Percentiles rank a stretch among this genome's conserved stretches.
These are phyloP conservation scores for Trachurus trachurus DNA, from an alignment of 2,797 vertebrate genomes.

Conservation along the genomic window DNA sequence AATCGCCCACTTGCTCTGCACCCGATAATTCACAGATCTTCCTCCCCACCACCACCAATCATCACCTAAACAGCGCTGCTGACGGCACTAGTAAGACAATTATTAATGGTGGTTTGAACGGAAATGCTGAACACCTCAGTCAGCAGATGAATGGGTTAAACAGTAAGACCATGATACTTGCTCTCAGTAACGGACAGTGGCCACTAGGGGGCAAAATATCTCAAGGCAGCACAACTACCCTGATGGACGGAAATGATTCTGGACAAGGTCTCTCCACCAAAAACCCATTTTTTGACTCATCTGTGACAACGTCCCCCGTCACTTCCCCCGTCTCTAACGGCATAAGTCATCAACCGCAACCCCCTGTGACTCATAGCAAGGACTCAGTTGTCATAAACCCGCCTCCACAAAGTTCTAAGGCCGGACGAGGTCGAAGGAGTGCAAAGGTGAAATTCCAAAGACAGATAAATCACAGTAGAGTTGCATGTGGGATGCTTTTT, in stretches of 20 bases:
- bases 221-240: constrained; percentile 81
- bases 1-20: constrained; percentile 78
- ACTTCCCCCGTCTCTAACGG: constrained; percentile 83
- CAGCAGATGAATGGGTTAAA: constrained; percentile 91
- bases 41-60: constrained; percentile 68
- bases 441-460: constrained; percentile 91
- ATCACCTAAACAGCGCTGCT: constrained; percentile 78
- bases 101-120: constrained; percentile 82
- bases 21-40: constrained; percentile 78
- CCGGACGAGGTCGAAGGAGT: constrained; percentile 93
- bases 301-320: constrained; percentile 78
- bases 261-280: constrained; percentile 72
- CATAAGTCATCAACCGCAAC: constrained; percentile 73
- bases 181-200: constrained; percentile 89
- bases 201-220: constrained; percentile 84
- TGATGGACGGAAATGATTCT: constrained; percentile 87
- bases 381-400: constrained; percentile 95
- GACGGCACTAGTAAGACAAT: constrained; percentile 66
- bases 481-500: constrained; percentile 73
- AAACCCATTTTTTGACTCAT: constrained; percentile 88
- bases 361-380: constrained; percentile 80
- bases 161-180: constrained; percentile 88
- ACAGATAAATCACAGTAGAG: constrained; percentile 12
- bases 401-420: constrained; percentile 94
- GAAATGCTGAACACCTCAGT: constrained; percentile 85